Evolutionary conservation across 2,113 vertebrate genomes (phyloP), one percentile per base, ranked within the genome.

Genomic region (Sminthopsis crassicaudata): DNA sequence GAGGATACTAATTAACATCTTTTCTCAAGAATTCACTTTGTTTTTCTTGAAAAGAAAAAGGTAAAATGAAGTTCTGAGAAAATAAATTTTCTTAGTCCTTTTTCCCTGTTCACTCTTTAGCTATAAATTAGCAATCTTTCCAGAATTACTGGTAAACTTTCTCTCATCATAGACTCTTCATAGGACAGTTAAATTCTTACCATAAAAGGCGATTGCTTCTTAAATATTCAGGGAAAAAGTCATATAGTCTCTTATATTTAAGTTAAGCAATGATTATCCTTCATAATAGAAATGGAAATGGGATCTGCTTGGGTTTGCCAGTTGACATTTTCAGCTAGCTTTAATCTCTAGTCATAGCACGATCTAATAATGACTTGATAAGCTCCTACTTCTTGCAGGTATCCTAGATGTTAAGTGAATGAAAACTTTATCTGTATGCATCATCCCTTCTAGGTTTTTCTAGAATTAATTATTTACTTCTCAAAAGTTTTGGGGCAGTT

Each of bases 381-480:
- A 84, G 6, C 6, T 84, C 19, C n/a, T 84, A 42, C n/a, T 2
- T 42, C 6, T 23, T 84, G 36, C 19, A 42, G 36, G 19, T 84
- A 8, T 84, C n/a, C 42, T 92, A 92, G 84, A 19, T 27, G 0
- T 89, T 92, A 89, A 84, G 92, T 14, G 36, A 42, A 42, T 42
- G n/a, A 84, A 91, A 22, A 92, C 36, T 88, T 5, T 46, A 84
- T 91, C 9, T 24, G 53, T 48, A 50, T 36, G 26, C 9, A n/a
- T 46, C 42, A 7, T 95, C 8, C 24, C 51, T 91, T 96, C 25
- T n/a, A 95, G 12, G 46, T 0, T 9, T 42, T 42, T 42, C 16
- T 84, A 42, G 1, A 22, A 91, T 95, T 89, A 46, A 19, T 93
- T 92, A 94, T 96, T 54, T 89, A 94, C 96, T 54, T 67, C 91